These are phyloP conservation scores for Capromys pilorides DNA, from an alignment of 2,797 vertebrate species.

Conservation along the genomic window DNA sequence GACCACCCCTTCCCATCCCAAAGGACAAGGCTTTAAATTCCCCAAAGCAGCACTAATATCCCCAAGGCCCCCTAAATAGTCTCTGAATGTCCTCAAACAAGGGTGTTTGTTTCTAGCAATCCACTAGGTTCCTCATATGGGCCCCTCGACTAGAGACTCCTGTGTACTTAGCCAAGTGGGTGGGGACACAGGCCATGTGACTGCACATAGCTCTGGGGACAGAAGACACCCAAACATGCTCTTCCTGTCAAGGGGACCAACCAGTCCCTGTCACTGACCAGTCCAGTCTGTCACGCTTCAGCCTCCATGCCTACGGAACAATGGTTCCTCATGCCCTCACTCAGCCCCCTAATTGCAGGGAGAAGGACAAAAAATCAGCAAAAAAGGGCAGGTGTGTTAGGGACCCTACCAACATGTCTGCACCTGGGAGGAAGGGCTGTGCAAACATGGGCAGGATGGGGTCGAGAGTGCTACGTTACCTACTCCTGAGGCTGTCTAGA, in stretches of 20 bases:
- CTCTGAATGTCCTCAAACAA: neutral
- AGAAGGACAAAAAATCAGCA: neutral
- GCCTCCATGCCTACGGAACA: neutral
- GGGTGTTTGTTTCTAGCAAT: neutral
- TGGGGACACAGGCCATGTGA: neutral
- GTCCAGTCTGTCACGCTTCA: neutral
- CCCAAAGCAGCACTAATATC: neutral
- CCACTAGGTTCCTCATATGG: neutral
- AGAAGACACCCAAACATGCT: neutral
- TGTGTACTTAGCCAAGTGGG: neutral
- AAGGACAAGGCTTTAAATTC: neutral
- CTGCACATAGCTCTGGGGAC: neutral
- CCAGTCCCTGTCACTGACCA: neutral
- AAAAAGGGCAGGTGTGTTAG: neutral
- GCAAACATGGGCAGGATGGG: neutral
- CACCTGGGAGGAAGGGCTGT: neutral
- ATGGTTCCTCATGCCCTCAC: neutral
- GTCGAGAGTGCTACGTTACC: neutral
- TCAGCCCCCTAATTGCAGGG: too few relatives aligned
- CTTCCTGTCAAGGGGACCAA: neutral
- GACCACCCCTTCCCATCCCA: too few relatives aligned
- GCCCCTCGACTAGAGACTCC: rapidly evolving
- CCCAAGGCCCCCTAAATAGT: rapidly evolving
- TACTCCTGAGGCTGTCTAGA: neutral
- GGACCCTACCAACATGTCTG: neutral